Evolutionary conservation across 2,797 vertebrate species (phyloP).

Genomic region (Epinephelus coioides): DNA sequence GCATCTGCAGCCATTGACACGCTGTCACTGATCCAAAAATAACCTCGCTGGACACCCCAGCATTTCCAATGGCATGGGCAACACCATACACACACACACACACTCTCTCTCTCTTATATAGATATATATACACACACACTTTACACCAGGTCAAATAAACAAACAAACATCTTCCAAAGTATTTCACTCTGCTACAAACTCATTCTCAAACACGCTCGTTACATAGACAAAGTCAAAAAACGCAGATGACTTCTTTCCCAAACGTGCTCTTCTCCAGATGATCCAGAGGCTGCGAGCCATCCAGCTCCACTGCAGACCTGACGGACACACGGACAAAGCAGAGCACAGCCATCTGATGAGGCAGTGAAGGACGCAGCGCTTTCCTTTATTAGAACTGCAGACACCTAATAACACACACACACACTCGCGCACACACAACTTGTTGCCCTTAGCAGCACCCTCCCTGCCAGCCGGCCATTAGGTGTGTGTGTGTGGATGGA

Average conservation of each 20-base stretch:
- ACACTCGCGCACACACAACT: slow-evolving; percentile 54
- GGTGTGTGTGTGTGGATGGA: slow-evolving; percentile 72
- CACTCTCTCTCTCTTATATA: slow-evolving; percentile 51
- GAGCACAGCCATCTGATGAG: slow-evolving; percentile 81
- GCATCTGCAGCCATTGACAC: slow-evolving; percentile 92
- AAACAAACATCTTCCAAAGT: slow-evolving; percentile 42
- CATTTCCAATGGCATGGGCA: slow-evolving; percentile 82
- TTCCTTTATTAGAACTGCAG: slow-evolving; percentile 88
- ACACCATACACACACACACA: slow-evolving; percentile 66
- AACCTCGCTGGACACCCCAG: slow-evolving; percentile 84
- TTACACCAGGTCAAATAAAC: slow-evolving; percentile 59
- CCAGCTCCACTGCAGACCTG: slow-evolving; percentile 57
- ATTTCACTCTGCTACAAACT: slow-evolving; percentile 39
- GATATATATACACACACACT: slow-evolving; percentile 55
- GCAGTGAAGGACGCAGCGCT: slow-evolving; percentile 76
- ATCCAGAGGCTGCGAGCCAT: slow-evolving; percentile 72
- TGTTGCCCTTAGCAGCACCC: slow-evolving; percentile 77
- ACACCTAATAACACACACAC: slow-evolving; percentile 81
- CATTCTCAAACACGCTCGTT: slow-evolving; percentile 37
- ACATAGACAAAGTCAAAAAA: slow-evolving; percentile 11
- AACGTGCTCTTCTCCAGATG: slow-evolving; percentile 54
- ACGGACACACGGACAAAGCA: slow-evolving; percentile 70
- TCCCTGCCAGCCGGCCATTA: slow-evolving; percentile 68
- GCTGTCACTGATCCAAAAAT: slow-evolving; percentile 89
- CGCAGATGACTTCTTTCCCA: slow-evolving; percentile 13